Evolutionary conservation across 2,888 invertebrate genomes (phyloP), one percentile per base, ranked within the genome.

Genomic region (Aquatica leii): DNA sequence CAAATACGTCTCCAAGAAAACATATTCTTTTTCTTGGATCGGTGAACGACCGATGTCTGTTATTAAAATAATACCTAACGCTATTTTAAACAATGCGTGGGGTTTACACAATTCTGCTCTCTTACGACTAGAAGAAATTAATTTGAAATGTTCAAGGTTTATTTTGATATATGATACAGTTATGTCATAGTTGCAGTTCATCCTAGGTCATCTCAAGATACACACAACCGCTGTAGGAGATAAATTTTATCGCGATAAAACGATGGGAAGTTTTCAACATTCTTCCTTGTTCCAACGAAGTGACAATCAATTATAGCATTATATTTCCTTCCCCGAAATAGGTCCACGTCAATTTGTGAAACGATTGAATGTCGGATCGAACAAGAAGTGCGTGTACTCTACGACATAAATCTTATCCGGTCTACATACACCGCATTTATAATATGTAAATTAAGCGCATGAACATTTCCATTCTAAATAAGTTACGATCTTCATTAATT

Each of bases 11-110:
- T 46, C 53, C 57, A 41, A 55, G 60, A 60, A 57, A 52, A 57
- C 51, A 60, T 54, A 46, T 60, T 65, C 53, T 60, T 57, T 61
- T 61, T 51, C 31, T 53, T 35, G 9, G 35, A 21, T 37, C 60
- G 56, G 55, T 65, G 65, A 65, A 65, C 57, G 65, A 65, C 65
- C 65, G 31, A 46, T 46, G 46, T 20, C 18, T 41, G 15, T 15
- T 41, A 41, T 41, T 41, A 41, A 41, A 41, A 41, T 41, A 41
- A 41, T 41, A 41, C 46, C 18, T 46, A 24, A 11, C 20, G 20
- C 18, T 46, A 41, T 46, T 46, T 17, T 18, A 46, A 46, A 46
- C 8, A 18, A 46, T 46, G 46, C 46, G 46, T 46, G 46, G 46
- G 46, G 46, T 11, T 46, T 18, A 2, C 2, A 24, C 24, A 24